A percentile compares a stretch with the other conserved stretches of the same genome.
Evolutionary conservation across 2,888 invertebrate genomes (phyloP).

Genomic region (Smittia aterrima): DNA sequence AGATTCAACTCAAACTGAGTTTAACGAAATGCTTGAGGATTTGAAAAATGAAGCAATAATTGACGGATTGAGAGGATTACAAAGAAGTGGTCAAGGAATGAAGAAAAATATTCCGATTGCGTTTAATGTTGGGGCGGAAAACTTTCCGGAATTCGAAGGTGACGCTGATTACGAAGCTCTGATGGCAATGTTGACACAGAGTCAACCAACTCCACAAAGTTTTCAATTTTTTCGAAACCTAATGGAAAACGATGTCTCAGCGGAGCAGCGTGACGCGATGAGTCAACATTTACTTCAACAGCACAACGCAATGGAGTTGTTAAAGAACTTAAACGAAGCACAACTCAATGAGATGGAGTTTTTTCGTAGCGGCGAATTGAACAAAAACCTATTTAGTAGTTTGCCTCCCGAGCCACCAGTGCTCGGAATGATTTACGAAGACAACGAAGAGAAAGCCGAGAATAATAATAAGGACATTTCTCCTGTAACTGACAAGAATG

Average conservation of each 20-base stretch:
- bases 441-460: constrained; percentile 64
- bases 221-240: constrained; percentile 18
- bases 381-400: constrained; percentile 45
- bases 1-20: constrained; percentile 44
- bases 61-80: constrained; percentile 30
- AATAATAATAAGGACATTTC: constrained; percentile 15
- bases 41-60: constrained; percentile 47
- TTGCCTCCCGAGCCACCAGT: constrained; percentile 48
- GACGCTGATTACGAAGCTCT: constrained; percentile 47
- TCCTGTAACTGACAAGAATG: constrained; percentile 21
- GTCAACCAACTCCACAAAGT: constrained; percentile 47
- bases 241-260: constrained; percentile 1
- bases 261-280: constrained; percentile 20
- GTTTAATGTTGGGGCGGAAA: background rate
- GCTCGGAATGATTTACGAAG: constrained; percentile 84
- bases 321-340: constrained; percentile 49
- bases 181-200: constrained; percentile 45
- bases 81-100: background rate
- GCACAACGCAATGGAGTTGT: constrained; percentile 52
- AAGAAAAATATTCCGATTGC: background rate
- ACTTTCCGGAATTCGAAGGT: constrained; percentile 16
- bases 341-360: constrained; percentile 44
- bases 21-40: constrained; percentile 47
- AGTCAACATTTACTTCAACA: constrained; percentile 45
- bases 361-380: constrained; percentile 47